A percentile compares a stretch with the other conserved stretches of the same genome.
Evolutionary conservation across 1,140 invertebrate genomes (phyloP).

Genomic region (Calephelis nemesis): DNA sequence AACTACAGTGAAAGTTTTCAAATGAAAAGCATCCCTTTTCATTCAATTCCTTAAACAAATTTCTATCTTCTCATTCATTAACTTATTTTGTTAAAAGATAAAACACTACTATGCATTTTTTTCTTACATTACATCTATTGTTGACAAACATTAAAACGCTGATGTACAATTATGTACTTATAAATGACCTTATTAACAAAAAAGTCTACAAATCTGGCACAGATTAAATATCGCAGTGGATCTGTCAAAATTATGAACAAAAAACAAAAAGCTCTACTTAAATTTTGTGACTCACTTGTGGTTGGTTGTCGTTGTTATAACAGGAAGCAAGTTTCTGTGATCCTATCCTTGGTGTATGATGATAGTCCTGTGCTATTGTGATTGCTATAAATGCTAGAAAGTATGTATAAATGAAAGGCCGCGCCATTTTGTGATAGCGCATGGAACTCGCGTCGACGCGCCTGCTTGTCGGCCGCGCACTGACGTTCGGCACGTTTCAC

Average conservation of each 20-base stretch:
- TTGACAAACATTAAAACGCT: background rate
- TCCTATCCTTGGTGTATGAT: constrained; percentile 57
- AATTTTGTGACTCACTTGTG: constrained; percentile 58
- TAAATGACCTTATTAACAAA: background rate
- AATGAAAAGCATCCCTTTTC: too few relatives aligned
- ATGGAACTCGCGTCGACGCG: constrained; percentile 52
- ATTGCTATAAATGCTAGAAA: constrained; percentile 49
- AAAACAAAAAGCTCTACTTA: constrained; percentile 48
- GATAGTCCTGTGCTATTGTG: constrained; percentile 55
- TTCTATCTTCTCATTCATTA: too few relatives aligned
- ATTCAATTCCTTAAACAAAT: too few relatives aligned
- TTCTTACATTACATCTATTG: background rate
- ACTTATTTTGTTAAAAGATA: too few relatives aligned
- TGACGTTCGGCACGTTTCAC: constrained; percentile 62
- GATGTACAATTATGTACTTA: background rate
- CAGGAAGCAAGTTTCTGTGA: constrained; percentile 65
- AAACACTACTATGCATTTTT: background rate
- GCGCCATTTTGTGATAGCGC: constrained; percentile 60
- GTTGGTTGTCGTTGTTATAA: constrained; percentile 59
- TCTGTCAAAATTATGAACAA: constrained; percentile 43
- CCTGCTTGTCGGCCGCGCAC: constrained; percentile 60
- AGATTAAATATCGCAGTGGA: constrained; percentile 34
- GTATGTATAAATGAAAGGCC: constrained; percentile 44
- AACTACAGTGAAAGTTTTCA: too few relatives aligned
- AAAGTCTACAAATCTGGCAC: constrained; percentile 21